Percentiles rank a stretch among this genome's conserved stretches.
phyloP scores from a whole-genome alignment of 1,140 invertebrate genomes.

The Drosophila mauritiana region DNA sequence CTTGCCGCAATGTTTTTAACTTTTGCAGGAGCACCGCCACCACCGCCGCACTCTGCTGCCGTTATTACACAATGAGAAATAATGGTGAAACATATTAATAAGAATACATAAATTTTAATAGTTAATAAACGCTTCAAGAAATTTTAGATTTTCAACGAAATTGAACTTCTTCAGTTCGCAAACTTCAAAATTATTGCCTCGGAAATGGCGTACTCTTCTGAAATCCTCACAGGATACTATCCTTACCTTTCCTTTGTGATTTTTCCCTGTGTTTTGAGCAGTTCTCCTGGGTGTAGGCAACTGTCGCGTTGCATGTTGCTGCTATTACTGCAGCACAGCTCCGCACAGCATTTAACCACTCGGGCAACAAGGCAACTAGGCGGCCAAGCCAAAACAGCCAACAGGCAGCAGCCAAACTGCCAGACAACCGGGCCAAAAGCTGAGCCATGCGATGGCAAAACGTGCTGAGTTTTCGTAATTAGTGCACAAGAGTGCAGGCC shows the following conservation, averaged over 20 bases:
- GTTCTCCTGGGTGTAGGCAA: slow-evolving; percentile 46
- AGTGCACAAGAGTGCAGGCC: slow-evolving; percentile 73
- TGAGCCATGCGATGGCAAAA: slow-evolving; percentile 65
- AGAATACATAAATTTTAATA: neutral
- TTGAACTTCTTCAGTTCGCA: too few species aligned
- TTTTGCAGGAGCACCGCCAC: slow-evolving; percentile 47
- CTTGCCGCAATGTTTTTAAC: slow-evolving; percentile 80
- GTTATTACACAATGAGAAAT: slow-evolving; percentile 11
- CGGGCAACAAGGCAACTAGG: slow-evolving; percentile 43
- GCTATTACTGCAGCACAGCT: slow-evolving; percentile 72
- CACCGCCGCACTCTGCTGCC: slow-evolving; percentile 12
- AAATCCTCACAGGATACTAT: too few species aligned
- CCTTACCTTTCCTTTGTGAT: neutral
- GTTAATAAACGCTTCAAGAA: too few species aligned
- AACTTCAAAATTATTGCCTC: too few species aligned
- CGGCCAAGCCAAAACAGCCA: slow-evolving; percentile 27
- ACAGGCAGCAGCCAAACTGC: slow-evolving; percentile 13
- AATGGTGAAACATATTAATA: neutral
- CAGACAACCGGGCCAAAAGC: slow-evolving; percentile 32
- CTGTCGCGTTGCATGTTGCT: slow-evolving; percentile 80
- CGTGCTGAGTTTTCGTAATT: slow-evolving; percentile 82
- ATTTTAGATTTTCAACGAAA: too few species aligned
- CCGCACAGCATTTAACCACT: slow-evolving; percentile 75
- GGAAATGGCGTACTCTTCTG: too few species aligned
- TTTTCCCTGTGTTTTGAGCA: slow-evolving; percentile 14